A percentile compares a stretch with the other conserved stretches of the same genome.
Conservation (phyloP, 1,140 invertebrate species). For the Drosophila paulistorum region DNA sequence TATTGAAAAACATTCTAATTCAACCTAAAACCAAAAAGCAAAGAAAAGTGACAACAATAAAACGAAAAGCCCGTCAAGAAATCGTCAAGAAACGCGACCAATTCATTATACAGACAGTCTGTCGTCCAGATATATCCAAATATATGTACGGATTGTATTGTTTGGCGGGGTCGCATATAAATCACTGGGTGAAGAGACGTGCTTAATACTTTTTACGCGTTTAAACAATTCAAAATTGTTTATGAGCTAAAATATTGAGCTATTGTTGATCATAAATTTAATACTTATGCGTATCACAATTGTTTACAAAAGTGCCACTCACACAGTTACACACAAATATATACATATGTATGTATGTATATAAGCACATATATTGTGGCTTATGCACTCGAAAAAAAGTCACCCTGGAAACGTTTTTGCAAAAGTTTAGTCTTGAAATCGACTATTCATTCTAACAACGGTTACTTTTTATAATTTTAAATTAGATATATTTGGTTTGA, state of each 20-base stretch:
- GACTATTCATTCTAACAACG: too few relatives aligned
- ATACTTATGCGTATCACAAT: slow-evolving; percentile 10
- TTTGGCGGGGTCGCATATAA: slow-evolving; percentile 60
- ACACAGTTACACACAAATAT: background rate
- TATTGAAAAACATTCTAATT: slow-evolving; percentile 35
- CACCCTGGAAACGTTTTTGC: background rate
- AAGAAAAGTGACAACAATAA: slow-evolving; percentile 8
- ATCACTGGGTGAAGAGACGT: slow-evolving; percentile 58
- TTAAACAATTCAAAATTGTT: slow-evolving; percentile 59
- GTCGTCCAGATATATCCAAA: background rate
- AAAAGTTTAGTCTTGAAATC: too few relatives aligned
- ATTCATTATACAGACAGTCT: slow-evolving; percentile 4
- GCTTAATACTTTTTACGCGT: slow-evolving; percentile 65
- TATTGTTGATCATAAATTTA: slow-evolving; percentile 63
- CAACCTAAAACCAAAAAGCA: background rate
- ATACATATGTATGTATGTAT: too few relatives aligned
- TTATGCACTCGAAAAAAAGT: slow-evolving; percentile 27
- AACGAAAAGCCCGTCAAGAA: background rate
- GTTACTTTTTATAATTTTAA: too few relatives aligned
- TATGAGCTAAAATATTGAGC: slow-evolving; percentile 63
- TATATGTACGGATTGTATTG: slow-evolving; percentile 22
- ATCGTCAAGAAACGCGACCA: slow-evolving; percentile 4
- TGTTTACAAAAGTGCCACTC: slow-evolving; percentile 8
- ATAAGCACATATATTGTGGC: background rate
- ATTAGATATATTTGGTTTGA: too few relatives aligned